phyloP scores from a whole-genome alignment of 1,140 invertebrate genomes.

The Drosophila nigromelanica region DNA sequence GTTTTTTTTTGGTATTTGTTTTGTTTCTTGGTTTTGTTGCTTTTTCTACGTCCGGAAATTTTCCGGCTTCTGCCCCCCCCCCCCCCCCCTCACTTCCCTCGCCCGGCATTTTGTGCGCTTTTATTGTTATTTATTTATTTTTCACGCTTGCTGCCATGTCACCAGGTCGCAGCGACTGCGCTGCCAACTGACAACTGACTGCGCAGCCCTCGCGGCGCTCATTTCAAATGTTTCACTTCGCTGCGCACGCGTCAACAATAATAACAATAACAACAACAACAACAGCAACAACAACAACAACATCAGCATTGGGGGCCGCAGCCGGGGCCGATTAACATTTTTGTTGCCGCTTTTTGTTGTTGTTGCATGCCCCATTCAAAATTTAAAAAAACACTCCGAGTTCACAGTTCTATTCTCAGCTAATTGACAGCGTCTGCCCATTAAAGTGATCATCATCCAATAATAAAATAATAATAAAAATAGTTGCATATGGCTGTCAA shows the following conservation, averaged over 20 bases:
- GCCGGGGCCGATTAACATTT: conserved; percentile 44
- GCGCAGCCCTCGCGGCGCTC: conserved; percentile 13
- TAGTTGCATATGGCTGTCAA: no score
- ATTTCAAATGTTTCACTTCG: conserved; percentile 72
- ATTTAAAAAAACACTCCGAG: conserved; percentile 15
- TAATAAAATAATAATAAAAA: conserved; percentile 4
- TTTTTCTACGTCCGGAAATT: no score
- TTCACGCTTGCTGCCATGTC: conserved; percentile 76
- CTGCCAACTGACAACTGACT: conserved; percentile 40
- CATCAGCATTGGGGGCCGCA: conserved; percentile 29
- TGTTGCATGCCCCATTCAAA: conserved; percentile 36
- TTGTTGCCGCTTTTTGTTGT: conserved; percentile 15
- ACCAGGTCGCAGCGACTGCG: conserved; percentile 36
- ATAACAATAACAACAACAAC: not conserved
- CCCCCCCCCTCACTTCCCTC: not conserved
- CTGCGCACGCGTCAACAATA: conserved; percentile 69
- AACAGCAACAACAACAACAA: conserved; percentile 32
- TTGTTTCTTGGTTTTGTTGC: no score
- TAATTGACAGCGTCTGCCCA: conserved; percentile 53
- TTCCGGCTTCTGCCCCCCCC: conserved; percentile 8
- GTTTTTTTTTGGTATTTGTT: no score
- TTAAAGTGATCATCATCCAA: conserved; percentile 12
- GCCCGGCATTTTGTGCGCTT: conserved; percentile 32
- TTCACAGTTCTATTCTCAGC: conserved; percentile 56
- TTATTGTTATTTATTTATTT: conserved; percentile 79